Base-by-base conservation (phyloP, 1,140 invertebrate genomes). In the Callitettix versicolor region DNA sequence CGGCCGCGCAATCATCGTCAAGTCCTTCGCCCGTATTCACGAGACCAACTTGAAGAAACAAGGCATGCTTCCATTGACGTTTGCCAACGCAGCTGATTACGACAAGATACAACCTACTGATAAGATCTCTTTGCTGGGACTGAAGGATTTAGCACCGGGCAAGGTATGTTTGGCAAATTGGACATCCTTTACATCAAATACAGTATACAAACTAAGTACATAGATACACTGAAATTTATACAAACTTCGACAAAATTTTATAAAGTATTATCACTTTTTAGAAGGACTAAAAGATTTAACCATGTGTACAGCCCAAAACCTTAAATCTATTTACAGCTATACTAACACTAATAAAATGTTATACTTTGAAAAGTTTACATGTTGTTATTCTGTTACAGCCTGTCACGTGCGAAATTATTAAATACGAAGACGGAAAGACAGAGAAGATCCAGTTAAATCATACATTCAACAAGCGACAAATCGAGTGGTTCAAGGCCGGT, bases 11-110 rank as follows among this genome's bases (percentile, higher is more conserved):
- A 98, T 99, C 65, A 99, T 99, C 68, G 94, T 98, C 26, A 99
- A 99, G 73, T 95, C 91, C 51, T 99, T 99, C 74, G 97, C 97
- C 46, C 84, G 97, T 69, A 99, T 99, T 69, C 97, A 99, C 73
- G 96, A 99, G 76, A 99, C 97, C 0, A 99, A 99, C 73, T 71
- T 99, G 63, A 99, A 99, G 75, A 99, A 99, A 69, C 97, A 99
- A 69, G 97, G 97, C 59, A 69, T 99, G 66, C 76, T 99, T 53
- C 96, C 97, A 1, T 72, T 99, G 38, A 99, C 96, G 1, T 99
- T 99, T 71, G 80, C 86, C 15, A 85, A 98, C 70, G 68, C 95
- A 12, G 76, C 82, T 60, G 97, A 99, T 74, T 99, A 99, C 73
- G 95, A 99, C 69, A 99, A 98, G 76, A 83, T 99, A 62, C 80